Percentiles rank a stretch among this genome's conserved stretches.
phyloP scores from a whole-genome alignment of 1,140 invertebrate species.

The Penaeus vannamei region DNA sequence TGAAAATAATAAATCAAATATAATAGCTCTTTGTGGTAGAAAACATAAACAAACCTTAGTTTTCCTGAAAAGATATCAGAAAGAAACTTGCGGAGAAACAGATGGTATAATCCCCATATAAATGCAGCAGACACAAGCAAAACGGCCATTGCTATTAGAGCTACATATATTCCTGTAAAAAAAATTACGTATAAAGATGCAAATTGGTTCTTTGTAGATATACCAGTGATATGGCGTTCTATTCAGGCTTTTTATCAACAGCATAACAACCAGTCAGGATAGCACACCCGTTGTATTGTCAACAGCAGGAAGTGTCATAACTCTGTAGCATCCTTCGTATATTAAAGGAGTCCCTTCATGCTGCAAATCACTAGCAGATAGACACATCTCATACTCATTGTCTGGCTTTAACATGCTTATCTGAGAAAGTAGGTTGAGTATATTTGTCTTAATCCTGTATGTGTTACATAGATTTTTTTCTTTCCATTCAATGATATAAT shows the following conservation, averaged over 20 bases:
- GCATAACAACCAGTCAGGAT: not conserved
- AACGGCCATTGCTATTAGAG: not conserved
- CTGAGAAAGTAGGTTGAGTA: slow-evolving; percentile 6
- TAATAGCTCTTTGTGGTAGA: not conserved
- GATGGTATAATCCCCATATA: too few species aligned
- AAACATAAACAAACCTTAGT: not conserved
- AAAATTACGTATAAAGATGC: not conserved
- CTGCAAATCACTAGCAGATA: not conserved
- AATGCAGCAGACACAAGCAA: too few species aligned
- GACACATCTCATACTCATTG: slow-evolving; percentile 41
- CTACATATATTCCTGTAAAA: slow-evolving; percentile 2
- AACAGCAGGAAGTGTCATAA: slow-evolving; percentile 28
- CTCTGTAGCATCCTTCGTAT: slow-evolving; percentile 10
- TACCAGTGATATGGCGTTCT: too few species aligned
- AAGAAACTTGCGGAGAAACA: too few species aligned
- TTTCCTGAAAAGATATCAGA: not conserved
- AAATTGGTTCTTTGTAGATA: not conserved
- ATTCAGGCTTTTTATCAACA: not conserved
- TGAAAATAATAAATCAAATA: not conserved
- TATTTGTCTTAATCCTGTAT: not conserved
- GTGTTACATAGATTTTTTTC: not conserved
- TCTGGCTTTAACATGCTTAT: not conserved
- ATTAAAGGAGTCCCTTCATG: not conserved
- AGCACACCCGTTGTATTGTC: slow-evolving; percentile 42
- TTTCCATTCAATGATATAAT: too few species aligned